These are phyloP conservation scores for Oscheius sp. DNA, from an alignment of 1,140 invertebrate genomes.

Conservation along the genomic window DNA sequence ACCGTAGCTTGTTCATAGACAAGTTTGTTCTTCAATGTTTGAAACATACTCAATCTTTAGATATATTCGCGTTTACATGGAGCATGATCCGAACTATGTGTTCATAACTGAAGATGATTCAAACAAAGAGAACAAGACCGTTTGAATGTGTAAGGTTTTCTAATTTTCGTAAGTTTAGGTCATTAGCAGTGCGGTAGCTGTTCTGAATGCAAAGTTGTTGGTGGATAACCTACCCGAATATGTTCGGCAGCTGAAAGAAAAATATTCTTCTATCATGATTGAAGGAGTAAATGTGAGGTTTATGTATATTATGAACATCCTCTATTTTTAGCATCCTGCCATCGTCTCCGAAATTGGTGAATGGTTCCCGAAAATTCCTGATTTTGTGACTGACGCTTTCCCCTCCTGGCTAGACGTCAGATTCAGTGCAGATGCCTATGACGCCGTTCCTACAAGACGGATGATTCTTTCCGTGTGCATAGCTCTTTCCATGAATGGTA, in stretches of 20 bases:
- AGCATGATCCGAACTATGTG: background rate
- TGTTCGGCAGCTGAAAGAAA: constrained; percentile 9
- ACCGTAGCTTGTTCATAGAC: background rate
- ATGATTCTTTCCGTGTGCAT: background rate
- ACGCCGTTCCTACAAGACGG: constrained; percentile 21
- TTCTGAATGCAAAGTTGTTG: background rate
- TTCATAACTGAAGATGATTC: background rate
- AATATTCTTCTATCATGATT: background rate
- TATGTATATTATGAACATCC: constrained; percentile 2
- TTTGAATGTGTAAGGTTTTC: background rate
- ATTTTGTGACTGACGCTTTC: constrained; percentile 1
- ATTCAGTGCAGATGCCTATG: constrained; percentile 10
- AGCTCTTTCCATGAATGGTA: constrained; percentile 15
- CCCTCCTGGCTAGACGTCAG: constrained; percentile 21
- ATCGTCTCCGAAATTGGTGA: constrained; percentile 7
- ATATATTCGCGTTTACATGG: background rate
- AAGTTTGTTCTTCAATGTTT: background rate
- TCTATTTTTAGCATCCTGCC: background rate
- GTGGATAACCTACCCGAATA: background rate
- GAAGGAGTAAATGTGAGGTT: constrained; percentile 2
- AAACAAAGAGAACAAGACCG: background rate
- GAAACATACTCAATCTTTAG: background rate
- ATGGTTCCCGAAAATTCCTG: constrained; percentile 18
- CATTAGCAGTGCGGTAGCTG: constrained; percentile 7
- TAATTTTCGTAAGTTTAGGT: background rate